Base-by-base conservation (phyloP, 2,113 vertebrate genomes). In the Eublepharis macularius region DNA sequence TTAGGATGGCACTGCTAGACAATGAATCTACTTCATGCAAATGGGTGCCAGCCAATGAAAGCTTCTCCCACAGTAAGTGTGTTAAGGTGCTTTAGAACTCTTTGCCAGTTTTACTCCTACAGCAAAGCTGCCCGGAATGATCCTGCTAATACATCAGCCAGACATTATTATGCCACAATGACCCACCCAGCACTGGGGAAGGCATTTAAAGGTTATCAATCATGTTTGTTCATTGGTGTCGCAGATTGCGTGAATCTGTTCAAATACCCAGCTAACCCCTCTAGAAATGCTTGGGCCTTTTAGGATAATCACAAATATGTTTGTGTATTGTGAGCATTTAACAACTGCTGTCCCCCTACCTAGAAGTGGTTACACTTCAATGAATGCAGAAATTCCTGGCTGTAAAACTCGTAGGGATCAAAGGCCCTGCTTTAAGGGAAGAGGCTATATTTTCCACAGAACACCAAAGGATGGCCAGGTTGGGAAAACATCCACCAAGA, bases 401-500 rank as follows among this genome's bases (percentile, higher is more conserved):
- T 88, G 79, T 57, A 86, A 70, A 86, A 9, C 73, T n/a, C 57
- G 36, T 77, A 43, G 39, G 63, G 80, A 76, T 82, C 68, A 81
- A 87, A 86, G 75, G 80, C 87, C 69, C 65, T 84, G 24, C n/a
- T 21, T 86, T 78, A 80, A 69, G 13, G 12, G 24, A 26, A 29
- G 63, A 34, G 79, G 24, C n/a, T 45, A 34, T 43, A 65, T 82
- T 75, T 45, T 51, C 70, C 45, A n/a, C 81, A 10, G 6, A 69
- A 88, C 21, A 83, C 83, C 85, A 90, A 78, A 79, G 70, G 76
- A 7, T 60, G 16, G 21, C 4, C 43, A 63, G 81, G 7, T 89
- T 90, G 81, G 83, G 49, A 79, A 57, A 88, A 66, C 19, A 79
- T 88, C 90, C 86, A 83, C 41, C 11, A 47, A 75, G 65, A 75